phyloP scores from a whole-genome alignment of 2,888 invertebrate species.

The Ganaspis brasiliensis region DNA sequence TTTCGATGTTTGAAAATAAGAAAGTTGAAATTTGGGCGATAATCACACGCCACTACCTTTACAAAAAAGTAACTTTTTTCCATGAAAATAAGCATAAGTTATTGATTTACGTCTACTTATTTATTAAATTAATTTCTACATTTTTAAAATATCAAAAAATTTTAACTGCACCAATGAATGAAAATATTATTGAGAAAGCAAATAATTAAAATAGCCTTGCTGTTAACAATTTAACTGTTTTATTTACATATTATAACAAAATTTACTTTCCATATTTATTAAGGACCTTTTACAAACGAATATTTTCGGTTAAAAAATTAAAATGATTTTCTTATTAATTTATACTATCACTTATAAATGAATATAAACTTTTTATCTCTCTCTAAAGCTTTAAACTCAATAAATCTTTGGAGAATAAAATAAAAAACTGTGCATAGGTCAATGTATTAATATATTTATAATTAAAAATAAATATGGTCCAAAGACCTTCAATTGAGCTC shows the following conservation, averaged over 20 bases:
- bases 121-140: no score
- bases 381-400: not conserved
- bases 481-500: constrained; percentile 3
- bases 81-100: no score
- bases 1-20: no score
- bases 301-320: not conserved
- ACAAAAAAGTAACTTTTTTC: no score
- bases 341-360: not conserved
- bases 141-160: no score
- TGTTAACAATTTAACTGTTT: constrained; percentile 8
- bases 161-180: no score
- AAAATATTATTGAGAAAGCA: no score
- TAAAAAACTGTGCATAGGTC: not conserved
- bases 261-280: not conserved
- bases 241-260: constrained; percentile 12
- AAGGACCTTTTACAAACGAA: not conserved
- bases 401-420: constrained; percentile 9
- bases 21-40: no score
- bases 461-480: constrained; percentile 31
- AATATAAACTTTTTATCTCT: not conserved
- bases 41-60: no score
- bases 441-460: constrained; percentile 37
- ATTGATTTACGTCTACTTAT: no score
- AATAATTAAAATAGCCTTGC: not conserved
- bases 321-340: not conserved